These are phyloP conservation scores for Phenacoccus solenopsis DNA, from an alignment of 1,140 invertebrate species.

Conservation along the genomic window DNA sequence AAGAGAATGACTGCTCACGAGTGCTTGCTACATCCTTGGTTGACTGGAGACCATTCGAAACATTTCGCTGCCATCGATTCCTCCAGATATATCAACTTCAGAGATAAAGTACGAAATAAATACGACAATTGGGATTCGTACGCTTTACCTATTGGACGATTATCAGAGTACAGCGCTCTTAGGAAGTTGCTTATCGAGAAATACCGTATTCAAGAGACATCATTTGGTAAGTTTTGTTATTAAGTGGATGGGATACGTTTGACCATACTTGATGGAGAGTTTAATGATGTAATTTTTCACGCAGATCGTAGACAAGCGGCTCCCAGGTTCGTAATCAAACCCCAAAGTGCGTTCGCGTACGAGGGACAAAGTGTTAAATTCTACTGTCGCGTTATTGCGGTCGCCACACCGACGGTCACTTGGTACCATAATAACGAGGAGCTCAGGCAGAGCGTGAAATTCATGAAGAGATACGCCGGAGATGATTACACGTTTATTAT, in stretches of 20 bases:
- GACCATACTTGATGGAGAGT: too few relatives aligned
- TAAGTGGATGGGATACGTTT: not conserved
- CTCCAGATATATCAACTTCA: conserved; percentile 69
- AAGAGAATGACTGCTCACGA: conserved; percentile 97
- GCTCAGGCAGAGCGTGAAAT: conserved; percentile 94
- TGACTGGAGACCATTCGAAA: conserved; percentile 67
- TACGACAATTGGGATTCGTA: conserved; percentile 88
- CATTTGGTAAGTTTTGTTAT: conserved; percentile 56
- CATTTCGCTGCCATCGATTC: conserved; percentile 57
- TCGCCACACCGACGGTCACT: conserved; percentile 82
- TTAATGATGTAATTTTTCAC: too few relatives aligned
- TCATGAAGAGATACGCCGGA: conserved; percentile 94
- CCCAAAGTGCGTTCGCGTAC: conserved; percentile 85
- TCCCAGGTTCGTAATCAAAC: conserved; percentile 93
- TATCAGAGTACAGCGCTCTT: conserved; percentile 95
- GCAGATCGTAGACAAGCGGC: conserved; percentile 90
- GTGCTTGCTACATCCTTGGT: conserved; percentile 88
- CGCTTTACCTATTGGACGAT: conserved; percentile 81
- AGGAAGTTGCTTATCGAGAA: conserved; percentile 91
- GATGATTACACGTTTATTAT: conserved; percentile 97
- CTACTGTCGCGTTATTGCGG: conserved; percentile 90
- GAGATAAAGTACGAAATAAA: conserved; percentile 72
- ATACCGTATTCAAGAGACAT: conserved; percentile 90
- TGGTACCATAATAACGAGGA: conserved; percentile 92
- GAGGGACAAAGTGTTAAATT: conserved; percentile 96